Conservation (phyloP, 2,888 invertebrate species). For the Callyntrura guangdongensis region DNA sequence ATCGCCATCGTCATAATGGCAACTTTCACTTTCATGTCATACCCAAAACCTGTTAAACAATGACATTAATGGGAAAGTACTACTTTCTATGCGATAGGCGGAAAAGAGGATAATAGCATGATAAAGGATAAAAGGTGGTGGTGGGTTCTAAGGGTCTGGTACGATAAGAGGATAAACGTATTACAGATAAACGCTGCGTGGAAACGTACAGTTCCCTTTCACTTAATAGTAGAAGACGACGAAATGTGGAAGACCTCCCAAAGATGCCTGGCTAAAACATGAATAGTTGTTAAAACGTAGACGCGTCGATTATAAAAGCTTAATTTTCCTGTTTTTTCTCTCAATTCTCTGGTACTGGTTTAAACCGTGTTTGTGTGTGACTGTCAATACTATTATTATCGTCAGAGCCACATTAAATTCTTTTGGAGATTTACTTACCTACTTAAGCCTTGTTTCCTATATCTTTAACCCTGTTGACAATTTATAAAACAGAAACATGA, state of each 20-base stretch:
- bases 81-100: slow-evolving; percentile 38
- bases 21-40: slow-evolving; percentile 52
- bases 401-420: too few species aligned
- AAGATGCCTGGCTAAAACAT: background rate
- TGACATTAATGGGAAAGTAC: slow-evolving; percentile 58
- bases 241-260: background rate
- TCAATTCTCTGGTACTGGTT: too few species aligned
- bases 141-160: background rate
- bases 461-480: too few species aligned
- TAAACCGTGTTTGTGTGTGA: too few species aligned
- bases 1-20: slow-evolving; percentile 48
- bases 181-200: background rate
- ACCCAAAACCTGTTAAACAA: slow-evolving; percentile 53
- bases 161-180: background rate
- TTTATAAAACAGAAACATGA: too few species aligned
- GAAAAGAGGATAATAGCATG: slow-evolving; percentile 43
- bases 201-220: background rate
- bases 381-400: too few species aligned
- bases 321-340: slow-evolving; percentile 7
- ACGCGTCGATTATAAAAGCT: background rate
- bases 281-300: background rate
- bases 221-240: background rate
- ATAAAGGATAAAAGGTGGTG: slow-evolving; percentile 41
- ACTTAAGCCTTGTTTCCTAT: too few species aligned
- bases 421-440: too few species aligned